Conservation (phyloP, 2,888 invertebrate species). For the Drosophila sordidapex region DNA sequence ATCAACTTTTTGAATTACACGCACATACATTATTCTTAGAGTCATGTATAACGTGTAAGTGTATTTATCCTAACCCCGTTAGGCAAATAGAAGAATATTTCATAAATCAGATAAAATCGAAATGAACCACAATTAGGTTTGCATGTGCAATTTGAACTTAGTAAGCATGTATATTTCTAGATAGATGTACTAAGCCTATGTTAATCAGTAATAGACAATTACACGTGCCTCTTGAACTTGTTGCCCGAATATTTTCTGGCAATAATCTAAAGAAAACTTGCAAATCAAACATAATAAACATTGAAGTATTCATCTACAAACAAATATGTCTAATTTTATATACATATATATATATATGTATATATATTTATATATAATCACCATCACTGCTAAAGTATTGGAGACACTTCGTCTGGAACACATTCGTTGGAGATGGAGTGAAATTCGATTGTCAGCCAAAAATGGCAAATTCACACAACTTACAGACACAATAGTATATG, state of each 20-base stretch:
- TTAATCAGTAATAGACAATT: not conserved
- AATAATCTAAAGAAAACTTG: constrained; percentile 1
- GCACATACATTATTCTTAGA: not conserved
- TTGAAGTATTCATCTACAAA: not conserved
- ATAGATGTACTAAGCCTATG: not conserved
- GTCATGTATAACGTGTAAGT: not conserved
- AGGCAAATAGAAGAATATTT: not conserved
- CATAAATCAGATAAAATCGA: not conserved
- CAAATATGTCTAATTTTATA: not conserved
- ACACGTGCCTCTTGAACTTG: constrained; percentile 17
- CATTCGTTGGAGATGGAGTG: constrained; percentile 37
- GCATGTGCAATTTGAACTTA: not conserved
- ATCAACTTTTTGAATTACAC: not conserved
- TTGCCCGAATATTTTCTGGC: constrained; percentile 7
- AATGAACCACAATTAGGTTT: not conserved
- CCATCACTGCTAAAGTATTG: constrained; percentile 17
- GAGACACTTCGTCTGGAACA: constrained; percentile 41
- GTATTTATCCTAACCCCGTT: not conserved
- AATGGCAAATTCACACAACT: constrained; percentile 23
- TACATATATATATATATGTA: not conserved
- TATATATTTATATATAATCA: not conserved
- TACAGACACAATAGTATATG: constrained; percentile 5
- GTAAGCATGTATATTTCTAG: not conserved
- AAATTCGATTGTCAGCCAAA: constrained; percentile 40
- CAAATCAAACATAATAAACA: constrained; percentile 1